phyloP scores from a whole-genome alignment of 2,113 vertebrate species.

The Tachuris rubrigastra region DNA sequence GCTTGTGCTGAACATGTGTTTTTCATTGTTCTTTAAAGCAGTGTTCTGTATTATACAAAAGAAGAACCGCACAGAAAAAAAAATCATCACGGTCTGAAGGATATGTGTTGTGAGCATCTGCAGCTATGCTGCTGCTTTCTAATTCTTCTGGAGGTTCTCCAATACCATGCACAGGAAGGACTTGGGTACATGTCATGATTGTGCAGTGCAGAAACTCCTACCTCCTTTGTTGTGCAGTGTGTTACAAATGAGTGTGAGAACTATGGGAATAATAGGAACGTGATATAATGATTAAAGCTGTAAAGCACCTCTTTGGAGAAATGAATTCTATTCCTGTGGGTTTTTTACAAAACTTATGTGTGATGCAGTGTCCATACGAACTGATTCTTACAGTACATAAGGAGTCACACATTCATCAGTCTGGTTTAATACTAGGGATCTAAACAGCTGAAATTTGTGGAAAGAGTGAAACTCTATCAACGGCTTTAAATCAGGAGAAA shows the following conservation, averaged over 20 bases:
- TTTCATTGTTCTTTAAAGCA: not conserved
- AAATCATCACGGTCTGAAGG: not conserved
- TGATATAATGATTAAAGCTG: not conserved
- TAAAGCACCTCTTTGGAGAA: not conserved
- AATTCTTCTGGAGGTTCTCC: not conserved
- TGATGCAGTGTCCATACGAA: not conserved
- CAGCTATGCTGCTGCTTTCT: not conserved
- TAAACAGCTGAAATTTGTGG: not conserved
- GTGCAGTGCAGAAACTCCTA: not conserved
- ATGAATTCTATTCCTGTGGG: not conserved
- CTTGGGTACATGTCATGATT: not conserved
- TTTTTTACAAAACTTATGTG: not conserved
- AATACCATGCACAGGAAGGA: not conserved
- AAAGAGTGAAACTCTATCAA: not conserved
- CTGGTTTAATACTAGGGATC: not conserved
- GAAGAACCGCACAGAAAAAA: not conserved
- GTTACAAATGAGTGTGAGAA: not conserved
- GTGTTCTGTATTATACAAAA: not conserved
- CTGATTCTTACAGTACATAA: not conserved
- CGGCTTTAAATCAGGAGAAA: not conserved
- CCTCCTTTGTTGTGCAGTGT: not conserved
- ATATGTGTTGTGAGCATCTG: not conserved
- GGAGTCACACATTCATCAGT: accelerated
- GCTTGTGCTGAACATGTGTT: not conserved
- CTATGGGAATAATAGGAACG: not conserved